A percentile compares a stretch with the other conserved stretches of the same genome.
Evolutionary conservation across 2,113 vertebrate species (phyloP).

Genomic region (Polypterus bichir): DNA sequence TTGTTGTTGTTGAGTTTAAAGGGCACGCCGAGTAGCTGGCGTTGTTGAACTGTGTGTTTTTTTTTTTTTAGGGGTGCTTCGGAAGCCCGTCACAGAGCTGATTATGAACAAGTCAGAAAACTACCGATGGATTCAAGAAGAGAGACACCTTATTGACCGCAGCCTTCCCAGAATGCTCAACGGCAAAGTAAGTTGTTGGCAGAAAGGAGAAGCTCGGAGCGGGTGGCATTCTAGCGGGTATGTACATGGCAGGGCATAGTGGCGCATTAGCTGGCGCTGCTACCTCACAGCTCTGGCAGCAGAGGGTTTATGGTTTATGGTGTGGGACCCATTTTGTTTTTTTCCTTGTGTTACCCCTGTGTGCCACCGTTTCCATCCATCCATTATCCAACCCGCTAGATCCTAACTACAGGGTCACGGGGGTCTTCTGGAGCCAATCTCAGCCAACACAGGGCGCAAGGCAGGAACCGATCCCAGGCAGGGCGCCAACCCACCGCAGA

Average conservation of each 20-base stretch:
- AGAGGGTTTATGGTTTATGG: too few relatives aligned
- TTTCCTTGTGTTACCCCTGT: too few relatives aligned
- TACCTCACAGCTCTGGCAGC: neutral
- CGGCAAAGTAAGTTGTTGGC: conserved; percentile 48
- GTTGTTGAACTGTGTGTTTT: neutral
- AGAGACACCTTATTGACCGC: conserved; percentile 52
- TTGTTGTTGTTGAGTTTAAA: too few relatives aligned
- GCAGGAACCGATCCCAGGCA: too few relatives aligned
- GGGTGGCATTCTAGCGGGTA: neutral
- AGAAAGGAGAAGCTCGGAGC: neutral
- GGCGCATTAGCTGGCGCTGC: neutral
- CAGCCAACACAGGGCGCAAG: too few relatives aligned
- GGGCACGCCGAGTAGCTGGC: too few relatives aligned
- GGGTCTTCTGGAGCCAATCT: too few relatives aligned
- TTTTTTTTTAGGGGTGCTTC: conserved; percentile 42
- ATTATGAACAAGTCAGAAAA: conserved; percentile 60
- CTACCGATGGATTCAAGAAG: conserved; percentile 66
- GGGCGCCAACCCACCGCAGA: too few relatives aligned
- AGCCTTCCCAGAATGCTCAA: conserved; percentile 43
- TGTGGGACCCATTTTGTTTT: too few relatives aligned
- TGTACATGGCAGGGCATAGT: neutral
- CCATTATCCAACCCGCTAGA: too few relatives aligned
- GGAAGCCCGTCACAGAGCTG: conserved; percentile 54
- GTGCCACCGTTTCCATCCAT: too few relatives aligned
- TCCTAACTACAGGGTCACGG: too few relatives aligned